Evolutionary conservation across 1,140 invertebrate species (phyloP), one percentile per base, ranked within the genome.

Genomic region (Eciton burchellii): DNA sequence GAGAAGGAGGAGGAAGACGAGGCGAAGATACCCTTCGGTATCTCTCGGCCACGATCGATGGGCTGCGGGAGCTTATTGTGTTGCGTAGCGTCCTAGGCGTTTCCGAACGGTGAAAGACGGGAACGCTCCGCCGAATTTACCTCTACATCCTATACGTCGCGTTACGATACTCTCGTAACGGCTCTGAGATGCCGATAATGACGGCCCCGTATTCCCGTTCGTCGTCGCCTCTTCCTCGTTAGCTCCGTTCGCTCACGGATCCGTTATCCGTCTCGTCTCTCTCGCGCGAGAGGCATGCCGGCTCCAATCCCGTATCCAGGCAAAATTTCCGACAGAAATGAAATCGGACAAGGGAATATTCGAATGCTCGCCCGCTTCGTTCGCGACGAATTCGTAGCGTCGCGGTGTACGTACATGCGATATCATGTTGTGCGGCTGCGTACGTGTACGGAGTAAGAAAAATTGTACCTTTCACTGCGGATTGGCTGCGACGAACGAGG

Each of bases 121-220:
- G 82, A 49, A 59, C 72, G 82, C 84, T 72, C 89, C 71, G 49
- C 86, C 89, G 79, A 84, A 83, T 81, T 84, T 84, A 89, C 85
- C 89, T 86, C 88, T 87, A 89, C 85, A n/a, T n/a, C n/a, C 88
- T 90, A 89, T 89, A 86, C 86, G 84, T 81, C 85, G 29, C 87
- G 82, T 91, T 91, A 89, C 89, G 87, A 91, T 90, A 88, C 65
- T 74, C 83, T 88, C 86, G 85, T 89, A 89, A 89, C 88, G 63
- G 89, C 74, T 85, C 59, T 87, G 76, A 89, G 87, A 89, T 89
- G 84, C 70, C 81, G 88, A 89, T 86, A 86, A 83, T 89, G 88
- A 88, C 84, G 71, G 63, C 77, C 84, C 62, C 35, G 35, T 79
- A 72, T 68, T 71, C 68, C 71, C 56, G 24, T 24, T 35, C n/a